phyloP scores from a whole-genome alignment of 1,140 invertebrate genomes.

The Ips typographus region DNA sequence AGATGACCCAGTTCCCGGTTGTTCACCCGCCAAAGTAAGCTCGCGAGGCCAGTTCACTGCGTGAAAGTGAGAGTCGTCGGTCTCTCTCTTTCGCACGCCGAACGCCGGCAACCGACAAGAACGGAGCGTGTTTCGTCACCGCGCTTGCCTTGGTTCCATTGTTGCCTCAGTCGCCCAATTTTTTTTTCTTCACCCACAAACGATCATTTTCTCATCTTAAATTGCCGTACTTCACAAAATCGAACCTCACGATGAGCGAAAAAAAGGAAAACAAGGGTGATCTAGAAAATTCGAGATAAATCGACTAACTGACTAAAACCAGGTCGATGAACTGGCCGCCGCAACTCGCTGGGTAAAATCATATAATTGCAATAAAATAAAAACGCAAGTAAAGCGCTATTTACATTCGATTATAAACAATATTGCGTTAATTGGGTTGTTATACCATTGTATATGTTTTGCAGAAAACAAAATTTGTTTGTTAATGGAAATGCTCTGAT shows the following conservation, averaged over 20 bases:
- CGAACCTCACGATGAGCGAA: too few species aligned
- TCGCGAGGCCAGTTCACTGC: slow-evolving; percentile 53
- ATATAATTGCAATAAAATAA: slow-evolving; percentile 36
- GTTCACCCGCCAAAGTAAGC: slow-evolving; percentile 56
- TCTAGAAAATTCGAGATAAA: slow-evolving; percentile 19
- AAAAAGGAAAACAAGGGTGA: not conserved
- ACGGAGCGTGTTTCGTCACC: slow-evolving; percentile 43
- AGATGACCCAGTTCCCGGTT: slow-evolving; percentile 68
- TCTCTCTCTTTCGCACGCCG: slow-evolving; percentile 40
- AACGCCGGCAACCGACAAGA: slow-evolving; percentile 22
- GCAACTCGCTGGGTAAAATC: slow-evolving; percentile 30
- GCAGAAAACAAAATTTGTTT: too few species aligned
- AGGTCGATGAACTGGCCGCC: slow-evolving; percentile 30
- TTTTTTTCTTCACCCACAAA: slow-evolving; percentile 14
- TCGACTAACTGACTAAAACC: not conserved
- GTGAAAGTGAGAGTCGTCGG: slow-evolving; percentile 63
- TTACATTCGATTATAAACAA: slow-evolving; percentile 35
- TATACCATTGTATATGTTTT: too few species aligned
- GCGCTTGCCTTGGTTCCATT: slow-evolving; percentile 24
- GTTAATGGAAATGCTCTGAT: too few species aligned
- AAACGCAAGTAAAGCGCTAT: slow-evolving; percentile 38
- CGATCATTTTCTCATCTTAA: not conserved
- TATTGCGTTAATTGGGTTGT: slow-evolving; percentile 15
- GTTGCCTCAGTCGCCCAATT: slow-evolving; percentile 31
- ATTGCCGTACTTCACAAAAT: not conserved